Evolutionary conservation across 2,888 invertebrate genomes (phyloP), one percentile per base, ranked within the genome.

Genomic region (Onchidella celtica): DNA sequence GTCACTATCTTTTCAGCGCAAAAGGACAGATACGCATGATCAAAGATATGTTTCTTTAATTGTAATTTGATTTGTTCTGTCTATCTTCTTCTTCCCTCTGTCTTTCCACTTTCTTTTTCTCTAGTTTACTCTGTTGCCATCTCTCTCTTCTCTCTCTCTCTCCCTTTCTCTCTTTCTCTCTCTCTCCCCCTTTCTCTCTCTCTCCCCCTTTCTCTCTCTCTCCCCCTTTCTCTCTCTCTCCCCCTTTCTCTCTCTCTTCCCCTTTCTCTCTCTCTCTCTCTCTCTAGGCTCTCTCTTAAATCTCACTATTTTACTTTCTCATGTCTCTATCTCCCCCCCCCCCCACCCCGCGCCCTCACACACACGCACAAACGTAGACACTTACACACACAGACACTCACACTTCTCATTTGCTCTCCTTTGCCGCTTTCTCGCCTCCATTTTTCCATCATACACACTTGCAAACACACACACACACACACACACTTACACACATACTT

Each of bases 251-350:
- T 77, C 47, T 47, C 3, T 66, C 68, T 47, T 9, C 47, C 55
- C 65, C 14, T 24, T 32, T 77, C 9, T 77, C 66, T 65, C 9
- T 77, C 40, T 40, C 4, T 47, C 55, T 47, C 21, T 66, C 32
- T 47, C 47, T 66, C 66, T 77, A 29, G 14, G 2, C 32, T 55
- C 55, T 17, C 32, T 66, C 34, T n/a, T 21, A 55, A n/a, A n/a
- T 59, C 29, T 3, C 34, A 47, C 34, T 29, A 32, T 17, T n/a
- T 34, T 34, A 29, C 21, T 47, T 27, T 17, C 11, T 4, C 14
- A 32, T 29, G 9, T 27, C 11, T n/a, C 59, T n/a, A 63, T 9
- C 66, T 66, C 38, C 38, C 11, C 17, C 11, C 29, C 32, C 21
- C 17, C 3, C 55, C 29, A 55, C 70, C 3, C 24, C 47, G 14